Evolutionary conservation across 2,797 vertebrate species (phyloP).

Genomic region (Squalus acanthias): DNA sequence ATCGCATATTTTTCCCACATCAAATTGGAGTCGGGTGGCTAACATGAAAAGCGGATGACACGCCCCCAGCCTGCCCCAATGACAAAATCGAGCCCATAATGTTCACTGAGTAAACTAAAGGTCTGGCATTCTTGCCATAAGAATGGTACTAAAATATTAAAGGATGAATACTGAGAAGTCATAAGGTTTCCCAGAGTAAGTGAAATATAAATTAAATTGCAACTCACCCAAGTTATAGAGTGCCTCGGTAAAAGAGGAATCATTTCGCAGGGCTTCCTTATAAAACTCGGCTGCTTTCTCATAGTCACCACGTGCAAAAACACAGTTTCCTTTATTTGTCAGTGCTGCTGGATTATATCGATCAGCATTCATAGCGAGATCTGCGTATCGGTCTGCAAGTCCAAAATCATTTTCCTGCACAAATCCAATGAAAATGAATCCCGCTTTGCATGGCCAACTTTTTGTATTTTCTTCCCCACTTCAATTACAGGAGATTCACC

Average conservation of each 20-base stretch:
- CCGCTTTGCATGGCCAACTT: not conserved
- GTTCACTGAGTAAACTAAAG: not conserved
- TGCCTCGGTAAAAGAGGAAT: conserved; percentile 91
- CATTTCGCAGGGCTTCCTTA: conserved; percentile 89
- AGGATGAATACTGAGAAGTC: not conserved
- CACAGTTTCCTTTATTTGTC: conserved; percentile 90
- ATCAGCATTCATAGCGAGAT: conserved; percentile 85
- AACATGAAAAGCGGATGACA: too few species aligned
- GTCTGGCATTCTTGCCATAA: conserved; percentile 40
- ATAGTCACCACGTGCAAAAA: conserved; percentile 77
- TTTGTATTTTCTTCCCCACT: too few species aligned
- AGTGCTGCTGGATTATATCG: conserved; percentile 91
- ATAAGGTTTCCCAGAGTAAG: not conserved
- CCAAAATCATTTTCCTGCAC: conserved; percentile 81
- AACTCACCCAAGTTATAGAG: conserved; percentile 87
- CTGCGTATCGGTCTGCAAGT: conserved; percentile 84
- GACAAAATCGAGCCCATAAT: not conserved
- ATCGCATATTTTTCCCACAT: too few species aligned
- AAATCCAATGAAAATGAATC: conserved; percentile 39
- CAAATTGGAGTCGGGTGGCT: too few species aligned
- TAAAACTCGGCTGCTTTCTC: conserved; percentile 94
- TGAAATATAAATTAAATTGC: not conserved
- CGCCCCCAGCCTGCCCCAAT: too few species aligned
- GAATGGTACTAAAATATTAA: conserved; percentile 34
- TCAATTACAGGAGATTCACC: not conserved